These are phyloP conservation scores for Marcusenius ussheri DNA, from an alignment of 2,113 vertebrate genomes.

Conservation along the genomic window DNA sequence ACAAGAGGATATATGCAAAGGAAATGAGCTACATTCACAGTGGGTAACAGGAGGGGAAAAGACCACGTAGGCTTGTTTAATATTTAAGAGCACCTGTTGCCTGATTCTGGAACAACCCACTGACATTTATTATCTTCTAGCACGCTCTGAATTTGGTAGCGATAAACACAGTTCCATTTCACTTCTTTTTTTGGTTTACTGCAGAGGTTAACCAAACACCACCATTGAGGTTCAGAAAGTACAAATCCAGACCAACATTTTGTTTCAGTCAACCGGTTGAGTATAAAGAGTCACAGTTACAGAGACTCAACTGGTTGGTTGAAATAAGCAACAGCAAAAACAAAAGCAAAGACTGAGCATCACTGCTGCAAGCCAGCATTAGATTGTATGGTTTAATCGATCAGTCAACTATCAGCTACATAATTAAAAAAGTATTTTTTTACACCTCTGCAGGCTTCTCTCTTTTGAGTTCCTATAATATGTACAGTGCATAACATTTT, in stretches of 20 bases:
- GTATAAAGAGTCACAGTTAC: not conserved
- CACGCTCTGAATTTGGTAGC: not conserved
- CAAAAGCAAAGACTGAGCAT: not conserved
- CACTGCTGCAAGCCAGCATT: not conserved
- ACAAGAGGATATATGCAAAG: not conserved
- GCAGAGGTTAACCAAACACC: not conserved
- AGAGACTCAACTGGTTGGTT: not conserved
- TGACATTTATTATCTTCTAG: not conserved
- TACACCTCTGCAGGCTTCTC: not conserved
- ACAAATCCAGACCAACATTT: not conserved
- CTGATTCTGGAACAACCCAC: not conserved
- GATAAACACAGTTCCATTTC: not conserved
- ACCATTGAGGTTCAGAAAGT: not conserved
- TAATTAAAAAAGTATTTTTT: not conserved
- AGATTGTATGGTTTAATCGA: not conserved
- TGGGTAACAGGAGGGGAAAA: not conserved
- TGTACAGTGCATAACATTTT: not conserved
- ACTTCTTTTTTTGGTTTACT: not conserved
- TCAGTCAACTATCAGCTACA: not conserved
- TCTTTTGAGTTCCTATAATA: not conserved
- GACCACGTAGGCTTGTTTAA: not conserved
- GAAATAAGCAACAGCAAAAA: not conserved
- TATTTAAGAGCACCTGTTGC: not conserved
- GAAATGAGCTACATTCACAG: not conserved
- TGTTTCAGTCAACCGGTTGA: not conserved